Conservation (phyloP, 2,797 vertebrate species). For the Chelidonichthys spinosus region DNA sequence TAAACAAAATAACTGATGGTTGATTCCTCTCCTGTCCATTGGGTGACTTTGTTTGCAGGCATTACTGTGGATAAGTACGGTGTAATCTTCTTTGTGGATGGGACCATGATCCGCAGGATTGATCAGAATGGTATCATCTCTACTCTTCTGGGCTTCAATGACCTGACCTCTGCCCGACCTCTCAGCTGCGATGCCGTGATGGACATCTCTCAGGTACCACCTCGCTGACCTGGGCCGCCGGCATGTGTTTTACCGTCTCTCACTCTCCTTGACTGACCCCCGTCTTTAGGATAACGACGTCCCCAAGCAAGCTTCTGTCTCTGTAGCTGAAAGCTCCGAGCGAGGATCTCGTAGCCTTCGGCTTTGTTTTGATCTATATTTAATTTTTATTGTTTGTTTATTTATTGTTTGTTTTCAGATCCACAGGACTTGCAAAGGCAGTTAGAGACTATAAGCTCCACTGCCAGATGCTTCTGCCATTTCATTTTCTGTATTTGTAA, state of each 20-base stretch:
- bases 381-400: slow-evolving; percentile 16
- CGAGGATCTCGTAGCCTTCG: neutral
- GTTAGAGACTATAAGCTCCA: slow-evolving; percentile 9
- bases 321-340: slow-evolving; percentile 22
- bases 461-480: slow-evolving; percentile 9
- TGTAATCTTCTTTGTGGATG: slow-evolving; percentile 97
- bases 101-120: slow-evolving; percentile 96
- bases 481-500: slow-evolving; percentile 1
- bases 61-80: slow-evolving; percentile 97
- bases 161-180: slow-evolving; percentile 95
- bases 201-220: slow-evolving; percentile 97
- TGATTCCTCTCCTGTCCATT: slow-evolving; percentile 43
- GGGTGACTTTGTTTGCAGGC: slow-evolving; percentile 79
- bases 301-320: slow-evolving; percentile 28
- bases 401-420: slow-evolving; percentile 12
- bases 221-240: slow-evolving; percentile 29
- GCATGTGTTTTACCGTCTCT: slow-evolving; percentile 36
- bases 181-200: slow-evolving; percentile 98
- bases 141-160: slow-evolving; percentile 96
- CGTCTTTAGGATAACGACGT: slow-evolving; percentile 13
- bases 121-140: slow-evolving; percentile 99
- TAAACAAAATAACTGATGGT: slow-evolving; percentile 53
- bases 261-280: slow-evolving; percentile 46
- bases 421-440: slow-evolving; percentile 11
- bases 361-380: slow-evolving; percentile 30